Evolutionary conservation across 1,140 invertebrate genomes (phyloP).

Genomic region (Leptopilina clavipes): DNA sequence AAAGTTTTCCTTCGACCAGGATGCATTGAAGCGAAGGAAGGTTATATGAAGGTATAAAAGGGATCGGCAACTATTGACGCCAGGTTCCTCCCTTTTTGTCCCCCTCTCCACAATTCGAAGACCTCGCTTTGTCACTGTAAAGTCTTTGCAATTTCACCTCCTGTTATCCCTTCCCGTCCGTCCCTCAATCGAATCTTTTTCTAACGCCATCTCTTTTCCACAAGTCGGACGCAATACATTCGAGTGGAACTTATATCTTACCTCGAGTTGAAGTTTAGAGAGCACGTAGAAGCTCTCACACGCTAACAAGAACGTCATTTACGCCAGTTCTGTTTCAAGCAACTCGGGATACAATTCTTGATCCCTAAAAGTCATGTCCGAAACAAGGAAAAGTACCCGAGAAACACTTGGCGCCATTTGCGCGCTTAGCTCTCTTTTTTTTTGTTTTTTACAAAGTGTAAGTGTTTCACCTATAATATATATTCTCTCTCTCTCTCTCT

Average conservation of each 20-base stretch:
- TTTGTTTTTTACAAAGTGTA: not conserved
- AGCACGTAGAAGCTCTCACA: constrained; percentile 24
- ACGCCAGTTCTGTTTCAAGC: constrained; percentile 13
- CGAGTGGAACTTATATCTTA: constrained; percentile 29
- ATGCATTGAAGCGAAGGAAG: constrained; percentile 8
- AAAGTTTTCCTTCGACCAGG: not conserved
- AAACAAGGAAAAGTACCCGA: constrained; percentile 25
- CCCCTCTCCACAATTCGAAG: not conserved
- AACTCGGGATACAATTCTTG: constrained; percentile 24
- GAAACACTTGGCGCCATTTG: constrained; percentile 34
- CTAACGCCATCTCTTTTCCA: constrained; percentile 15
- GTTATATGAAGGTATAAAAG: constrained; percentile 8
- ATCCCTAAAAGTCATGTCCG: constrained; percentile 23
- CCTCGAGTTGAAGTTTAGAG: not conserved
- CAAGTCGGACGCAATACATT: constrained; percentile 29
- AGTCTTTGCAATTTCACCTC: constrained; percentile 21
- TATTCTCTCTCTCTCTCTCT: no score
- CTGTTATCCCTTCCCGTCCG: not conserved
- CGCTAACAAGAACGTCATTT: constrained; percentile 32
- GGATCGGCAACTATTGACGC: constrained; percentile 29
- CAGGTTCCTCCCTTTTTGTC: not conserved
- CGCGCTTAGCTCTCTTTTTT: not conserved
- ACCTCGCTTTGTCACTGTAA: constrained; percentile 31
- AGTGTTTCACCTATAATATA: not conserved
- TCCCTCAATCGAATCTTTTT: constrained; percentile 19